These are phyloP conservation scores for Acanthaster planci DNA, from an alignment of 35 echinoderm and acorn worm genomes.

Conservation along the genomic window DNA sequence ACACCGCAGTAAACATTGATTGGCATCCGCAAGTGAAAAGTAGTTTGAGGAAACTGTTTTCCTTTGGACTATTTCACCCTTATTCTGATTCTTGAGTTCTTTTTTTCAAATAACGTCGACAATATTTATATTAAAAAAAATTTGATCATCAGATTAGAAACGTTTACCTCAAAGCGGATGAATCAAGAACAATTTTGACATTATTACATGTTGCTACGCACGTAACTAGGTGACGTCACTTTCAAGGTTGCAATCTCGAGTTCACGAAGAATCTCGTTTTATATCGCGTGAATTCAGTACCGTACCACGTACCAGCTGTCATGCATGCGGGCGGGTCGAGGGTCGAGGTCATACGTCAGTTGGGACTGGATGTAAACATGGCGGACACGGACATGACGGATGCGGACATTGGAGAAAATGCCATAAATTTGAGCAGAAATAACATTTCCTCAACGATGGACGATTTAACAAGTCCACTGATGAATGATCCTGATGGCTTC, in stretches of 20 bases:
- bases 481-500: neutral
- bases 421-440: conserved; percentile 29
- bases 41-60: neutral
- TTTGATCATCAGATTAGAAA: too few species aligned
- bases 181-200: conserved; percentile 18
- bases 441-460: neutral
- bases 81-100: neutral
- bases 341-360: too few species aligned
- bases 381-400: conserved; percentile 39
- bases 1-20: neutral
- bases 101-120: neutral
- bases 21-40: neutral
- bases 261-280: neutral
- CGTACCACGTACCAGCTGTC: neutral
- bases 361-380: conserved; percentile 25
- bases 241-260: too few species aligned
- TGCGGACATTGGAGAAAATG: conserved; percentile 3
- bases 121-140: neutral
- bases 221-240: conserved; percentile 14
- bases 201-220: neutral
- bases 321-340: too few species aligned
- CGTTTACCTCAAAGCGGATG: neutral
- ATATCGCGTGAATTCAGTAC: conserved; percentile 34
- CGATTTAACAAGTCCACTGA: conserved; percentile 36
- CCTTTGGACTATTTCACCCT: neutral